Percentiles rank a stretch among this genome's conserved stretches.
phyloP scores from a whole-genome alignment of 2,113 vertebrate species.

The Pagrus major region DNA sequence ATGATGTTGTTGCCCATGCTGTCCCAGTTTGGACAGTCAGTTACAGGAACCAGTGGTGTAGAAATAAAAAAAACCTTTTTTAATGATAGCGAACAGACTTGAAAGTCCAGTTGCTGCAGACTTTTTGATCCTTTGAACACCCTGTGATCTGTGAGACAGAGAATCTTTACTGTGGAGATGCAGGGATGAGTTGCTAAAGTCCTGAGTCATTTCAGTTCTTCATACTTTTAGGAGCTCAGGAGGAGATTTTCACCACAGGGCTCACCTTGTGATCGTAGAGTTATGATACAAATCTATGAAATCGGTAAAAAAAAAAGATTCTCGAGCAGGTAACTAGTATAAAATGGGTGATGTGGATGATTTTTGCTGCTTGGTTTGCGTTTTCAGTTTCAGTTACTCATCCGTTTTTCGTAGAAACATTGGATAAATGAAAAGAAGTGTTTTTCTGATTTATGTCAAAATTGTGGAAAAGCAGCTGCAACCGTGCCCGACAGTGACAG shows the following conservation, averaged over 20 bases:
- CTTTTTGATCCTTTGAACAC: background rate
- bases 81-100: background rate
- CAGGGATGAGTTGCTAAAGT: conserved; percentile 4
- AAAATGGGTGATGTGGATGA: conserved; percentile 15
- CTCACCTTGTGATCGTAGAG: conserved; percentile 33
- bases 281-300: conserved; percentile 9
- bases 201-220: background rate
- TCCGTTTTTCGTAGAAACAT: no score
- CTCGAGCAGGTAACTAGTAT: background rate
- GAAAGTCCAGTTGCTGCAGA: background rate
- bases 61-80: background rate
- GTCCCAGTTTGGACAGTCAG: background rate
- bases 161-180: background rate
- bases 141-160: conserved; percentile 15
- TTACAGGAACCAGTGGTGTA: background rate
- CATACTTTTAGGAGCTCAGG: background rate
- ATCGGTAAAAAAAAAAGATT: background rate
- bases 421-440: conserved; percentile 54
- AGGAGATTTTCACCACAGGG: conserved; percentile 8
- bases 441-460: conserved; percentile 48
- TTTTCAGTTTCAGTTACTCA: conserved; percentile 17
- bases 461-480: conserved; percentile 18
- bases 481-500: conserved; percentile 1
- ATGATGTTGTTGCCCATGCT: background rate
- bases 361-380: conserved; percentile 28